phyloP scores from a whole-genome alignment of 2,797 vertebrate genomes.

The Liasis olivaceus region DNA sequence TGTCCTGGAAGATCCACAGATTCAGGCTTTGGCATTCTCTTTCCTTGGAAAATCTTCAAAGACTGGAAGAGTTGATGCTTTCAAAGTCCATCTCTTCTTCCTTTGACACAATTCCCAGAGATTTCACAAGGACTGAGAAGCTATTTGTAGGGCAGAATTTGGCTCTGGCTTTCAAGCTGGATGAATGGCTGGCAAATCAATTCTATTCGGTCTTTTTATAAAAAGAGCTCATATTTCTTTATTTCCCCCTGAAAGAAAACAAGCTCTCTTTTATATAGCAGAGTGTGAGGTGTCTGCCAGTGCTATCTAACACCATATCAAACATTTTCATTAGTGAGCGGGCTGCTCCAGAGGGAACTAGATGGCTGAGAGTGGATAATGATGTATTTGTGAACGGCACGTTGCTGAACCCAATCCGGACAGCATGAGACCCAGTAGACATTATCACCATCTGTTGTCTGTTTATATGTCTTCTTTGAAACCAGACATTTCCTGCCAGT shows the following conservation, averaged over 20 bases:
- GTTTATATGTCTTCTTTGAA: background rate
- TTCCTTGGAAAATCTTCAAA: background rate
- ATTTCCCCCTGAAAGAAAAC: conserved; percentile 9
- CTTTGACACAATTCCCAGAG: background rate
- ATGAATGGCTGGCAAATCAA: conserved; percentile 32
- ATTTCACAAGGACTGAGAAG: conserved; percentile 14
- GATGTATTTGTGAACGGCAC: accelerated
- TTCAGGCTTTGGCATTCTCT: background rate
- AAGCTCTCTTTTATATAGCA: conserved; percentile 9
- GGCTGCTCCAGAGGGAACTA: background rate
- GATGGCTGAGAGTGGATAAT: accelerated
- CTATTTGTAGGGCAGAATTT: background rate
- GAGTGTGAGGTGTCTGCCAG: background rate
- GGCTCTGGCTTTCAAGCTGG: background rate
- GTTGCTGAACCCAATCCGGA: background rate
- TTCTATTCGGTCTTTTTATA: conserved; percentile 5
- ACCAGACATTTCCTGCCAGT: background rate
- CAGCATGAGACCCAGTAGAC: background rate
- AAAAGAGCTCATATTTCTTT: background rate
- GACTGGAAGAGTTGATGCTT: accelerated
- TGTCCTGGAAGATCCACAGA: background rate
- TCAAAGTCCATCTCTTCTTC: background rate
- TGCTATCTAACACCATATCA: background rate
- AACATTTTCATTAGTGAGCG: background rate
- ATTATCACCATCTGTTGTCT: background rate